phyloP scores from a whole-genome alignment of 1,140 invertebrate genomes.

The Solen grandis region DNA sequence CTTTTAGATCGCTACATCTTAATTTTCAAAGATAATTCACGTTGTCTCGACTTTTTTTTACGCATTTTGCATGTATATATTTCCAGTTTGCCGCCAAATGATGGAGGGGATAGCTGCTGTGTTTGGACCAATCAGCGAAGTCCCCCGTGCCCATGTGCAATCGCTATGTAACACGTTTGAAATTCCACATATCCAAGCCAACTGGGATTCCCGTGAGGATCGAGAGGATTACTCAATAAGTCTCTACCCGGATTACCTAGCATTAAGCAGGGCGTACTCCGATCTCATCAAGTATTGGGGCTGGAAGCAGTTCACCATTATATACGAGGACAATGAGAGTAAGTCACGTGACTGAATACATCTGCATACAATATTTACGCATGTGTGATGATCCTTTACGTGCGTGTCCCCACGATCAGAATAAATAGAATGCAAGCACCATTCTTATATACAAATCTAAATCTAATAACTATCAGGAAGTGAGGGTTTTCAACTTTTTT shows the following conservation, averaged over 20 bases:
- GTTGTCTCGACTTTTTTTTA: too few species aligned
- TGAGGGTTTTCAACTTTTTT: too few species aligned
- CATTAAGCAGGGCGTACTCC: conserved; percentile 94
- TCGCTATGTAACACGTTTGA: conserved; percentile 98
- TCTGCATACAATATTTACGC: too few species aligned
- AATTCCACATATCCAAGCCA: conserved; percentile 95
- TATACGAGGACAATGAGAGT: conserved; percentile 97
- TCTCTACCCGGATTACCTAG: conserved; percentile 94
- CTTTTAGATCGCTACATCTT: too few species aligned
- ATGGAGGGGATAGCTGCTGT: conserved; percentile 94
- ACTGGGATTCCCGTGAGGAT: conserved; percentile 85
- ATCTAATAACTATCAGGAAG: too few species aligned
- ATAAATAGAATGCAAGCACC: too few species aligned
- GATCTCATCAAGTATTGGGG: conserved; percentile 93
- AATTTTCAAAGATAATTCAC: too few species aligned
- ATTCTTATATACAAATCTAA: too few species aligned
- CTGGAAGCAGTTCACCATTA: conserved; percentile 97
- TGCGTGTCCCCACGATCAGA: too few species aligned
- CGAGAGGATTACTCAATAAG: conserved; percentile 92
- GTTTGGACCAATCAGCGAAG: conserved; percentile 94
- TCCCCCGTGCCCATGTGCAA: conserved; percentile 95
- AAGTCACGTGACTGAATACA: too few species aligned
- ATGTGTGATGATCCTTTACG: too few species aligned
- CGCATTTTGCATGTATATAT: too few species aligned
- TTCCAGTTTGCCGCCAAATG: conserved; percentile 93